These are phyloP conservation scores for Crotalus tigris DNA, from an alignment of 2,113 vertebrate species.

Conservation along the genomic window DNA sequence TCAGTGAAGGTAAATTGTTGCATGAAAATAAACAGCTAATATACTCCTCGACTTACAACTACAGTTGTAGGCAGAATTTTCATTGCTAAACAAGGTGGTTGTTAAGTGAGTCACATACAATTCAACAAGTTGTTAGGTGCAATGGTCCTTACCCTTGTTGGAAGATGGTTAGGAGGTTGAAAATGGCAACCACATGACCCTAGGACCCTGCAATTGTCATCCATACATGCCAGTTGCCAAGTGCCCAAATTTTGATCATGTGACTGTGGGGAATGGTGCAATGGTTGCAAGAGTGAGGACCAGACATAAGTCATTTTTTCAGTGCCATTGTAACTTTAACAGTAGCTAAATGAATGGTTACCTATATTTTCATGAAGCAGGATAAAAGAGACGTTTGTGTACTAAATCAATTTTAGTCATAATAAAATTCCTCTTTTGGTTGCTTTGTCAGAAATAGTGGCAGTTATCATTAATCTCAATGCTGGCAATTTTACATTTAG, in stretches of 20 bases:
- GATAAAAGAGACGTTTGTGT: not conserved
- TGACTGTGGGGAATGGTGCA: not conserved
- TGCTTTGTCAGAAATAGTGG: not conserved
- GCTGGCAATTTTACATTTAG: not conserved
- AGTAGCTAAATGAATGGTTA: not conserved
- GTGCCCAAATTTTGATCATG: not conserved
- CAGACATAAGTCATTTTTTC: not conserved
- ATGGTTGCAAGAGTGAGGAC: not conserved
- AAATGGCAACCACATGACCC: not conserved
- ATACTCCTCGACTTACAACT: not conserved
- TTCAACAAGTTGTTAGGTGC: not conserved
- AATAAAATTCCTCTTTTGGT: not conserved
- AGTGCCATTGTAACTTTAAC: not conserved
- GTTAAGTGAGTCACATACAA: not conserved
- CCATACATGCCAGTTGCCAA: not conserved
- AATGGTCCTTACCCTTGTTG: not conserved
- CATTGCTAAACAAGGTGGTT: not conserved
- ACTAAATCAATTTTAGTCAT: not conserved
- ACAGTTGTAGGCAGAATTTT: not conserved
- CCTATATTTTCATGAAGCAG: not conserved
- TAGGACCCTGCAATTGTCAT: not conserved
- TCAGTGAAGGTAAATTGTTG: not conserved
- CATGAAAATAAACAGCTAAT: not conserved
- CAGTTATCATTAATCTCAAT: not conserved
- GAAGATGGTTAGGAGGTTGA: not conserved